Conservation (phyloP, 2,797 vertebrate genomes). For the Sebastes cheni region DNA sequence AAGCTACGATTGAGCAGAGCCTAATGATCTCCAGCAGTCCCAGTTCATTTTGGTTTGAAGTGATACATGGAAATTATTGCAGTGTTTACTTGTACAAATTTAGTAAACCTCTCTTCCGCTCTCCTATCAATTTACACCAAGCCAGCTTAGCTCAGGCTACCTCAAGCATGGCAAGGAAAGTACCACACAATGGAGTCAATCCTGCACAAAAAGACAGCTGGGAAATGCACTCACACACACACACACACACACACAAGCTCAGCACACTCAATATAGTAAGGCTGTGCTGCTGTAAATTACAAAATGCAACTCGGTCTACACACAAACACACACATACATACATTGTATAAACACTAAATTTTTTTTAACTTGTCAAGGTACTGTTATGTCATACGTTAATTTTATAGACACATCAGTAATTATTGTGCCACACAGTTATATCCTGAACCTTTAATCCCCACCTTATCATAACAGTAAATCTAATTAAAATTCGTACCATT, state of each 20-base stretch:
- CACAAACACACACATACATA: neutral
- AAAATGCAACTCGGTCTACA: slow-evolving; percentile 6
- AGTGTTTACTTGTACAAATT: slow-evolving; percentile 65
- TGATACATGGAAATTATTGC: slow-evolving; percentile 67
- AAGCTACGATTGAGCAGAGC: slow-evolving; percentile 52
- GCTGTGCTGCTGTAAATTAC: slow-evolving; percentile 25
- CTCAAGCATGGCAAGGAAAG: slow-evolving; percentile 59
- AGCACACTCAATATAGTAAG: neutral
- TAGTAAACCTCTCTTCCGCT: slow-evolving; percentile 58
- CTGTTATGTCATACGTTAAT: neutral
- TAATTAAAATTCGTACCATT: slow-evolving; percentile 27
- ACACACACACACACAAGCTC: slow-evolving; percentile 8
- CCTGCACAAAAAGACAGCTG: slow-evolving; percentile 45
- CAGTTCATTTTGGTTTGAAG: slow-evolving; percentile 65
- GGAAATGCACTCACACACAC: slow-evolving; percentile 6
- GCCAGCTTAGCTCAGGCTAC: slow-evolving; percentile 54
- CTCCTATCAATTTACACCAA: slow-evolving; percentile 61
- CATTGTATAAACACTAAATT: neutral
- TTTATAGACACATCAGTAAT: slow-evolving; percentile 22
- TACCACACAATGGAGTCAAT: slow-evolving; percentile 52
- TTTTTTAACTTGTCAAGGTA: neutral
- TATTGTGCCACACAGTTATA: neutral
- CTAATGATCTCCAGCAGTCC: slow-evolving; percentile 63
- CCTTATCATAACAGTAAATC: slow-evolving; percentile 28
- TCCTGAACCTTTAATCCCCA: slow-evolving; percentile 11